Base-by-base conservation (phyloP, 2,888 invertebrate genomes). In the Leptothorax acervorum region DNA sequence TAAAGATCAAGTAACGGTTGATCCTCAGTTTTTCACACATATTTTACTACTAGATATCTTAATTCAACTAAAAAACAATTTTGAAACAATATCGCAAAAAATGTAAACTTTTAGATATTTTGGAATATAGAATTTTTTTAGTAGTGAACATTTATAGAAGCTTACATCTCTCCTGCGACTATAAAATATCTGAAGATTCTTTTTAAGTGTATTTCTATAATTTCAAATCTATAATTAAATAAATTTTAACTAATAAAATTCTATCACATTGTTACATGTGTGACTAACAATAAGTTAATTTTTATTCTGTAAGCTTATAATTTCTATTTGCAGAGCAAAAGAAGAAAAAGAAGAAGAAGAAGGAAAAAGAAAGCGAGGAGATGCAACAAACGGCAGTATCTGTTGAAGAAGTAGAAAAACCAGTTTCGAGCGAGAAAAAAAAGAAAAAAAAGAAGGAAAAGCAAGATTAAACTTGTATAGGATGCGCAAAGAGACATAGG, bases 291-390 rank as follows among this genome's bases (percentile, higher is more conserved):
- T 23, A 23, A 63, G 6, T 35, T 35, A 35, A 35, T 35, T 42
- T 63, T 63, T 11, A 28, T 12, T 65, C 42, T 65, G 18, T 28
- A 35, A 35, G 35, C 35, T 35, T 35, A 35, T 35, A 35, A 11
- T 76, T 71, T 82, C 81, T 15, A 76, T 81, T 87, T 86, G 57
- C 83, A 91, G 94, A 93, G 76, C 90, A 90, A 74, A 93, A 92
- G 76, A 94, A 94, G 86, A 94, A 94, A 73, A 93, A 93, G 87
- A 96, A 96, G 92, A 96, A 96, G 83, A 89, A 87, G 73, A 91
- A 89, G 81, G 75, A 91, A 94, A 93, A 95, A 89, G 93, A 95
- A 87, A 94, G 45, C 63, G 8, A 85, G 42, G 63, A 83, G n/a
- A 87, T 90, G 6, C 53, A 53, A 12, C 73, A 66, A 66, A 45